phyloP scores from a whole-genome alignment of 2,797 vertebrate species.

The Valencia hispanica region DNA sequence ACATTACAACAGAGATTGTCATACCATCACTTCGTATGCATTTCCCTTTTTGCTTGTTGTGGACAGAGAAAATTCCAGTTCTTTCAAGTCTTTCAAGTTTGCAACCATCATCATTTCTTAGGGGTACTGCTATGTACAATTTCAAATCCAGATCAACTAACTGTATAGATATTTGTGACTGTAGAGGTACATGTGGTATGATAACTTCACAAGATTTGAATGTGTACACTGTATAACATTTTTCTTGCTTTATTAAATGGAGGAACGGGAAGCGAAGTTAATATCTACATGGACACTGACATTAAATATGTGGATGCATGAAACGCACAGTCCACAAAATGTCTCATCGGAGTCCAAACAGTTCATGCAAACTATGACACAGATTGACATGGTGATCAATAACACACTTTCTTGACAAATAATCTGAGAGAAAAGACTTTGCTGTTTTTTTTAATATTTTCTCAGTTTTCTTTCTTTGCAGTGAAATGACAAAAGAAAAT shows the following conservation, averaged over 20 bases:
- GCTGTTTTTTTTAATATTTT: slow-evolving; percentile 14
- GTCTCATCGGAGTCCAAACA: slow-evolving; percentile 67
- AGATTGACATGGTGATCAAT: slow-evolving; percentile 46
- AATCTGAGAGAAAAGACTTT: slow-evolving; percentile 9
- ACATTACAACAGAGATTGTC: slow-evolving; percentile 84
- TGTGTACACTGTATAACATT: slow-evolving; percentile 66
- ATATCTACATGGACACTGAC: slow-evolving; percentile 66
- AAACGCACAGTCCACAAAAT: slow-evolving; percentile 55
- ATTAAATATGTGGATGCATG: slow-evolving; percentile 63
- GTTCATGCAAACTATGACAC: slow-evolving; percentile 76
- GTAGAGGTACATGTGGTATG: slow-evolving; percentile 52
- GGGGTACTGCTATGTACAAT: slow-evolving; percentile 76
- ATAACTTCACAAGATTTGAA: slow-evolving; percentile 60
- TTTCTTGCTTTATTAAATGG: slow-evolving; percentile 62
- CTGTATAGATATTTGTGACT: slow-evolving; percentile 57
- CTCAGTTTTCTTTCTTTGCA: slow-evolving; percentile 20
- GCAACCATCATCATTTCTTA: slow-evolving; percentile 42
- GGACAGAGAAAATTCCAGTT: slow-evolving; percentile 44
- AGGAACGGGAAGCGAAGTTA: slow-evolving; percentile 66
- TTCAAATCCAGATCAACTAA: slow-evolving; percentile 56
- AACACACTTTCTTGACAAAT: slow-evolving; percentile 46
- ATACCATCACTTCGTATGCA: slow-evolving; percentile 70
- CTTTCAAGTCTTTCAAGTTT: slow-evolving; percentile 51
- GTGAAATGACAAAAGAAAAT: slow-evolving; percentile 20
- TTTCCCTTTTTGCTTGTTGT: slow-evolving; percentile 52